A percentile compares a stretch with the other conserved stretches of the same genome.
phyloP scores from a whole-genome alignment of 92 coral and sea anemone species.

The Palythoa grandiflora region DNA sequence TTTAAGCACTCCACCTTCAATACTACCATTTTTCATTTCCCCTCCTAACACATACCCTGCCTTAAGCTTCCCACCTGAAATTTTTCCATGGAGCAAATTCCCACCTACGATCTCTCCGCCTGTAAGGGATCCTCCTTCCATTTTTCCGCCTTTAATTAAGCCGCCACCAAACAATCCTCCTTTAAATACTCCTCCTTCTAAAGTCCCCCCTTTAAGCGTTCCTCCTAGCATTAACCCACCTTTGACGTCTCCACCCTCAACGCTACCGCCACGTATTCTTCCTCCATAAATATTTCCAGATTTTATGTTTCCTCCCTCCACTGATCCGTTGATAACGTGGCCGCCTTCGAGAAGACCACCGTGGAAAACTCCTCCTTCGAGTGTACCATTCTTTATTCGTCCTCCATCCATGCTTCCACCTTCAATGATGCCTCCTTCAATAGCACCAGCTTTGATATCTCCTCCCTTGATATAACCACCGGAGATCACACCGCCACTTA shows the following conservation, averaged over 20 bases:
- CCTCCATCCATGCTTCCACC: slow-evolving; percentile 95
- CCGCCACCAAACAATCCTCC: slow-evolving; percentile 85
- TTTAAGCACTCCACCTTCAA: slow-evolving; percentile 91
- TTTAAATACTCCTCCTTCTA: slow-evolving; percentile 84
- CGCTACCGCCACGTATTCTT: slow-evolving; percentile 80
- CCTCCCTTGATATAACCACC: slow-evolving; percentile 96
- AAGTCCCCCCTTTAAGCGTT: slow-evolving; percentile 74
- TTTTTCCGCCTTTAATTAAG: slow-evolving; percentile 77
- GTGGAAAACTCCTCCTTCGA: slow-evolving; percentile 90
- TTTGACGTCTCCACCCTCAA: slow-evolving; percentile 81
- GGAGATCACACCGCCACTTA: slow-evolving; percentile 91
- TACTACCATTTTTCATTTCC: slow-evolving; percentile 86
- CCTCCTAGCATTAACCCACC: slow-evolving; percentile 90
- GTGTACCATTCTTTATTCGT: slow-evolving; percentile 84
- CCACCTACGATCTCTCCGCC: slow-evolving; percentile 89
- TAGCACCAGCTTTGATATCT: slow-evolving; percentile 80
- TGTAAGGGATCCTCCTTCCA: slow-evolving; percentile 82
- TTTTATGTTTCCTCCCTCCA: slow-evolving; percentile 85
- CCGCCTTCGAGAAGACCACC: slow-evolving; percentile 92
- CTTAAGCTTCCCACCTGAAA: slow-evolving; percentile 89
- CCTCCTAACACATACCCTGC: slow-evolving; percentile 94
- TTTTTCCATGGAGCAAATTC: slow-evolving; percentile 73
- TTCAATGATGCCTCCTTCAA: slow-evolving; percentile 88
- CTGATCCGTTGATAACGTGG: slow-evolving; percentile 81
- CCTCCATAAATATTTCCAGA: slow-evolving; percentile 93